A percentile compares a stretch with the other conserved stretches of the same genome.
phyloP scores from a whole-genome alignment of 1,140 invertebrate species.

The Drosophila hydei region DNA sequence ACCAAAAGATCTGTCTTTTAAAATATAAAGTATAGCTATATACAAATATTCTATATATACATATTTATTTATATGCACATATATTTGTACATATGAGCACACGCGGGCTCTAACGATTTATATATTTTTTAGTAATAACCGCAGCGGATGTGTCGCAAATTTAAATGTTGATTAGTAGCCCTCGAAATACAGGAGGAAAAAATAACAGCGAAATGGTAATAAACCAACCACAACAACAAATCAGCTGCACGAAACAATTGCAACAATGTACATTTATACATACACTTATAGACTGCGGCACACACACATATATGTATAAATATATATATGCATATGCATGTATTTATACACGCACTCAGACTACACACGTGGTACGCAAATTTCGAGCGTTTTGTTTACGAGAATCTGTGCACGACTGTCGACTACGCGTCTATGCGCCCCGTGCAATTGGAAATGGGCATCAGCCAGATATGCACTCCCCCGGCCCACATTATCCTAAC shows the following conservation, averaged over 20 bases:
- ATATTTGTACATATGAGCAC: neutral
- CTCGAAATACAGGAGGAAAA: constrained; percentile 19
- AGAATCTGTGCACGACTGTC: constrained; percentile 47
- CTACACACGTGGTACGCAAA: constrained; percentile 73
- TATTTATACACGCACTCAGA: constrained; percentile 19
- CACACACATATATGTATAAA: constrained; percentile 12
- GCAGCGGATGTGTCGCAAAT: constrained; percentile 60
- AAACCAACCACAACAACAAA: constrained; percentile 40
- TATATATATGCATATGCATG: constrained; percentile 1
- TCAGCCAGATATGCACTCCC: constrained; percentile 19
- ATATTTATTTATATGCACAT: constrained; percentile 9
- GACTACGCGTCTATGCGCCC: constrained; percentile 31
- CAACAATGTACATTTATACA: constrained; percentile 30
- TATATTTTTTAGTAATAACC: constrained; percentile 38
- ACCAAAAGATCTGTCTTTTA: neutral
- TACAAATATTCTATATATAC: neutral
- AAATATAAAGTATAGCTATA: neutral
- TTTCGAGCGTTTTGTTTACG: constrained; percentile 61
- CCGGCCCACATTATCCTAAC: constrained; percentile 29
- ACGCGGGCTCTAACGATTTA: neutral
- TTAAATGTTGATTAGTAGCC: constrained; percentile 54
- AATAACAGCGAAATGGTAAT: constrained; percentile 37
- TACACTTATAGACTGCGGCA: constrained; percentile 25
- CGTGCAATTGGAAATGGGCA: constrained; percentile 42
- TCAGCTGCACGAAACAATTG: constrained; percentile 49